These are phyloP conservation scores for Pseudomyrmex sp. DNA, from an alignment of 1,140 invertebrate genomes.

Conservation along the genomic window DNA sequence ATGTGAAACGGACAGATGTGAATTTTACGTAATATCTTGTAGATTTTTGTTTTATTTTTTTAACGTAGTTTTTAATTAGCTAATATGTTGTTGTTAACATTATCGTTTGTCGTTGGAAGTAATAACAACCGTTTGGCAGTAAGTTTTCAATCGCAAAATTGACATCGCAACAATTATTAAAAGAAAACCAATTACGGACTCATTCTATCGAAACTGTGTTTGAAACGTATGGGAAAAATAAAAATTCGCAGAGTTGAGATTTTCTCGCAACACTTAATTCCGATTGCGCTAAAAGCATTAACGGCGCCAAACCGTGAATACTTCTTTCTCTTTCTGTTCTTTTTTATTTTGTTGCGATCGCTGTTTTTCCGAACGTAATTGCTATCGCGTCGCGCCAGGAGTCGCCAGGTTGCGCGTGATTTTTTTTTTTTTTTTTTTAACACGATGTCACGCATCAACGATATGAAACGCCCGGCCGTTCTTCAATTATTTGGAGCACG, in stretches of 20 bases:
- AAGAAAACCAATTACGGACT: conserved; percentile 28
- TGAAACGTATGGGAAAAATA: conserved; percentile 44
- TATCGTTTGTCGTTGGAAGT: neutral
- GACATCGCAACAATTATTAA: neutral
- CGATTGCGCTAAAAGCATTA: conserved; percentile 46
- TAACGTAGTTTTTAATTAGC: neutral
- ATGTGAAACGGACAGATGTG: neutral
- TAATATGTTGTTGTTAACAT: neutral
- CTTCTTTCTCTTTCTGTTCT: conserved; percentile 15
- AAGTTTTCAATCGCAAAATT: neutral
- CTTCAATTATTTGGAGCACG: conserved; percentile 60
- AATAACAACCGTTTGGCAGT: neutral
- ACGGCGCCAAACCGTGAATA: conserved; percentile 27
- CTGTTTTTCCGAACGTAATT: conserved; percentile 52
- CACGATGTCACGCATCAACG: too few species aligned
- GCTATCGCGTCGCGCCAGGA: conserved; percentile 43
- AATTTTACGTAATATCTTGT: neutral
- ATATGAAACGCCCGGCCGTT: conserved; percentile 50
- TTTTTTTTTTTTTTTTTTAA: conserved; percentile 35
- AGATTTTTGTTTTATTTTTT: neutral
- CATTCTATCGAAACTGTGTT: conserved; percentile 3
- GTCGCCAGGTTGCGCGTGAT: conserved; percentile 39
- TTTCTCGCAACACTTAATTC: conserved; percentile 26
- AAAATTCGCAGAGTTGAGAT: conserved; percentile 60
- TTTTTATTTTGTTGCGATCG: conserved; percentile 8